Base-by-base conservation (phyloP, 92 coral and sea anemone genomes). In the Heteractis magnifica region DNA sequence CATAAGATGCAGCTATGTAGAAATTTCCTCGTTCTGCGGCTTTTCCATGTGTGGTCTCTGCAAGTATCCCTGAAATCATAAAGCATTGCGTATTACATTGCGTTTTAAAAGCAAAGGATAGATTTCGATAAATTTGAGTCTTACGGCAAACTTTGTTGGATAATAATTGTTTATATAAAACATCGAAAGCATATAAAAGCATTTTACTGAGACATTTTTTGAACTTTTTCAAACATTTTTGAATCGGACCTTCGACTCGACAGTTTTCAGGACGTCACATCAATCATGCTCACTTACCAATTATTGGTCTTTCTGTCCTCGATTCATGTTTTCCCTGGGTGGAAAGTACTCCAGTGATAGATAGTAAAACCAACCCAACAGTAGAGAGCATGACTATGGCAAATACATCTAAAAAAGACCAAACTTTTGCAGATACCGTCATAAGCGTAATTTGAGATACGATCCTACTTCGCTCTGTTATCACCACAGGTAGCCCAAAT, bases 1-100 rank as follows among this genome's bases (percentile, higher is more conserved):
- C 86, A 84, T 92, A 92, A 4, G 95, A 77, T 13, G 95, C 88
- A 8, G 91, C 93, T 4, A 92, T 55, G 76, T 85, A 90, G 41
- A 81, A 91, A 51, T 79, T 70, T 5, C 95, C 95, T 84, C 60
- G 84, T 19, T 49, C 75, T 52, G 90, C 77, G 16, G 76, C 60
- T 19, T 88, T 88, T 20, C 91, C 73, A 81, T 85, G 80, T 8
- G 87, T 82, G 20, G 84, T 87, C 77, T 91, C 85, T 16, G 90
- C 85, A 9, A 91, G 85, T 0, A 91, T 77, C 0, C 94, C 94
- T 90, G 16, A 13, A 58, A 81, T 21, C 14, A 56, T 20, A 51
- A 50, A 51, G 44, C 44, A 34, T 34, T 34, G 44, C 44, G 44
- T 34, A 34, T 34, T 34, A 34, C 44, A 34, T 34, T 34, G 44